Conservation (phyloP, 2,888 invertebrate genomes). For the Eupithecia inturbata region DNA sequence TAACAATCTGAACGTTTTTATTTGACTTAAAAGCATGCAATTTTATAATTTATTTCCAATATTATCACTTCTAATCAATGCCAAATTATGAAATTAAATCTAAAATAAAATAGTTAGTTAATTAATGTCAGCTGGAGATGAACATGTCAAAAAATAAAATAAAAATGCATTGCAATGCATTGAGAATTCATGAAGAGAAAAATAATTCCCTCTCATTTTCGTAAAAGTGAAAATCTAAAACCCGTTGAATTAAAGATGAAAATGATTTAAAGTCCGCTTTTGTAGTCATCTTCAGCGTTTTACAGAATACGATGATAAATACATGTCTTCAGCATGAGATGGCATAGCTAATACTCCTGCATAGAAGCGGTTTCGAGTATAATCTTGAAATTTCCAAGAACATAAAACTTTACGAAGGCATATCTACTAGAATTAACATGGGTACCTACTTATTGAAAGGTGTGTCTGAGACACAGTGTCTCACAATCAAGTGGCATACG, state of each 20-base stretch:
- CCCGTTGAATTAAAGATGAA: constrained; percentile 29
- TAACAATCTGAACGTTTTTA: no score
- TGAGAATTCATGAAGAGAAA: no score
- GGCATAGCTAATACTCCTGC: constrained; percentile 8
- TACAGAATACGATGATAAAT: constrained; percentile 34
- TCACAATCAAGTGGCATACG: not conserved
- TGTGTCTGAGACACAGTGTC: no score
- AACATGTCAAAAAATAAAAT: no score
- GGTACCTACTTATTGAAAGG: not conserved
- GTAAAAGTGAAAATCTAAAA: constrained; percentile 6
- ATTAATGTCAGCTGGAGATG: no score
- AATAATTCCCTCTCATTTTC: not conserved
- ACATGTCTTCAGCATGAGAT: constrained; percentile 22
- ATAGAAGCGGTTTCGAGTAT: constrained; percentile 16
- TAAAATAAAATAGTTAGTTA: no score
- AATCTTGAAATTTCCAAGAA: not conserved
- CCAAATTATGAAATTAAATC: no score
- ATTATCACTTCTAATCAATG: no score
- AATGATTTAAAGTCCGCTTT: constrained; percentile 33
- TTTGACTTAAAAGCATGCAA: no score
- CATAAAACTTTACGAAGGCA: not conserved
- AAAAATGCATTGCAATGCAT: no score
- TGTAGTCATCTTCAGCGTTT: constrained; percentile 35
- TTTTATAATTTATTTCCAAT: no score
- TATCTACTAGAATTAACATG: not conserved